A percentile compares a stretch with the other conserved stretches of the same genome.
These are phyloP conservation scores for Drosophila paulistorum DNA, from an alignment of 1,140 invertebrate genomes.

Conservation along the genomic window DNA sequence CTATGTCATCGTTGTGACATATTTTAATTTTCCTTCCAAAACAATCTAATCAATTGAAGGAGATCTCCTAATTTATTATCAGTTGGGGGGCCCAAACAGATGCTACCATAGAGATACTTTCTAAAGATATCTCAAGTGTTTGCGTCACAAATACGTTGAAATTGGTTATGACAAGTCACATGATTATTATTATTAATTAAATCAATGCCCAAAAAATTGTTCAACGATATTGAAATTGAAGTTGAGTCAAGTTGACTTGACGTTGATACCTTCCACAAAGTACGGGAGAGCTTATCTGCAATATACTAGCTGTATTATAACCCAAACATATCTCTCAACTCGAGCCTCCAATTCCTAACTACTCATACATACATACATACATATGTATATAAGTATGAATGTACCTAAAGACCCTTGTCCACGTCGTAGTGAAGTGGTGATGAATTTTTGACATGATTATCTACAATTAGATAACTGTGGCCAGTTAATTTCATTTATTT, in stretches of 20 bases:
- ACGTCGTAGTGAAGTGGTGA: constrained; percentile 48
- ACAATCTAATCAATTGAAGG: constrained; percentile 43
- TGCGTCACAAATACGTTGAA: constrained; percentile 57
- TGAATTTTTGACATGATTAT: constrained; percentile 68
- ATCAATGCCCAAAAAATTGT: constrained; percentile 46
- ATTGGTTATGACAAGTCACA: constrained; percentile 68
- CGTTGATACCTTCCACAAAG: not conserved
- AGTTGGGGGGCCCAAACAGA: constrained; percentile 23
- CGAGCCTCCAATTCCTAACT: not conserved
- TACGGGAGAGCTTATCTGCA: constrained; percentile 23
- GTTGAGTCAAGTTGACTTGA: not conserved
- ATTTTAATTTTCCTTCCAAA: constrained; percentile 64
- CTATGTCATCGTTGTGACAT: constrained; percentile 38
- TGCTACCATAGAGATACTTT: constrained; percentile 55
- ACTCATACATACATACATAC: too few relatives aligned
- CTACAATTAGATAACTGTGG: constrained; percentile 41
- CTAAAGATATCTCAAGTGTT: constrained; percentile 25
- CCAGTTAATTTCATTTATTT: constrained; percentile 73
- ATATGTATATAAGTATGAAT: too few relatives aligned
- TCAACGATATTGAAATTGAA: constrained; percentile 8
- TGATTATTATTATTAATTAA: constrained; percentile 78
- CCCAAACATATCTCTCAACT: not conserved
- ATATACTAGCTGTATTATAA: constrained; percentile 5
- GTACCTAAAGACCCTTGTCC: constrained; percentile 34
- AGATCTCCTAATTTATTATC: constrained; percentile 52